Conservation (phyloP, 1,140 invertebrate species). For the Armadillidium nasatum region DNA sequence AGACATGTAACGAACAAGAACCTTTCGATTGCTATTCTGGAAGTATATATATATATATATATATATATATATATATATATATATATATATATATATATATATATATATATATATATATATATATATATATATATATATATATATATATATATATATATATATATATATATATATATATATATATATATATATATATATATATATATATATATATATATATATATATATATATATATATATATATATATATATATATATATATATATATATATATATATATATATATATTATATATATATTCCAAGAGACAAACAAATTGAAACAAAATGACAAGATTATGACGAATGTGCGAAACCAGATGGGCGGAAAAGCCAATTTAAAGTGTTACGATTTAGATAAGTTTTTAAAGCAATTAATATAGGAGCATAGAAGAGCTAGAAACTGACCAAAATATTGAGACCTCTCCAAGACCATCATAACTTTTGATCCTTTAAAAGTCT, state of each 20-base stretch:
- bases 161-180: background rate
- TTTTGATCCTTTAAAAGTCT: no score
- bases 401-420: no score
- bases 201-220: background rate
- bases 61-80: slow-evolving; percentile 1
- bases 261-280: slow-evolving; percentile 14
- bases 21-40: no score
- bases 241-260: slow-evolving; percentile 7
- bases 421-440: no score
- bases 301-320: no score
- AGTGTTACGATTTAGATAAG: no score
- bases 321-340: no score
- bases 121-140: background rate
- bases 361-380: no score
- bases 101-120: background rate
- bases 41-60: background rate
- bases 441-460: no score
- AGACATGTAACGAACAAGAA: no score
- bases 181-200: background rate
- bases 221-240: background rate
- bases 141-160: slow-evolving; percentile 4
- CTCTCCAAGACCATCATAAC: no score
- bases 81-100: slow-evolving; percentile 8
- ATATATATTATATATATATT: background rate
- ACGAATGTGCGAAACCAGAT: no score